Percentiles rank a stretch among this genome's conserved stretches.
phyloP scores from a whole-genome alignment of 2,113 vertebrate genomes.

The Cepphus grylle region DNA sequence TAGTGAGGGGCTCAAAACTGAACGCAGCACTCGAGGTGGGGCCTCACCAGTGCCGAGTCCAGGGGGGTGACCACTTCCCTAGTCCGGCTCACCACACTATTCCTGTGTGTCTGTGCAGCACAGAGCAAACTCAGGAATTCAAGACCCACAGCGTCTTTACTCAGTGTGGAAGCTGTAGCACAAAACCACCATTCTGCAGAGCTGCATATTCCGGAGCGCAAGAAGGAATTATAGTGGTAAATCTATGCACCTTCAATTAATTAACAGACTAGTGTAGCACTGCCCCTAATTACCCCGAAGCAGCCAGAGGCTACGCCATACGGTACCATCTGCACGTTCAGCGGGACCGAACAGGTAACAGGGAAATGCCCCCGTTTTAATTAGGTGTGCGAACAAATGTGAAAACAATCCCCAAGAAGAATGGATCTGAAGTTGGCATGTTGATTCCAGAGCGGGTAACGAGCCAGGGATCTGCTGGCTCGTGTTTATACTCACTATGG shows the following conservation, averaged over 20 bases:
- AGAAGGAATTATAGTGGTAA: neutral
- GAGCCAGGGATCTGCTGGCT: neutral
- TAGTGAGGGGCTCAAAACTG: too few relatives aligned
- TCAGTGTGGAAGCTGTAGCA: neutral
- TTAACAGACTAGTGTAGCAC: neutral
- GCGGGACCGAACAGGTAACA: neutral
- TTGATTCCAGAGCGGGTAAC: neutral
- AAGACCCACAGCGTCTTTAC: neutral
- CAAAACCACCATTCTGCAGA: neutral
- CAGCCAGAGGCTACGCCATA: neutral
- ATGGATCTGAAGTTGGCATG: neutral
- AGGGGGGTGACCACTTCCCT: too few relatives aligned
- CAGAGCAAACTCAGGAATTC: neutral
- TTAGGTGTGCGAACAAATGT: too few relatives aligned
- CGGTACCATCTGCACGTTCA: too few relatives aligned
- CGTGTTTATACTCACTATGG: constrained; percentile 86
- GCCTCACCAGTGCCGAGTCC: too few relatives aligned
- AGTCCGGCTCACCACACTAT: too few relatives aligned
- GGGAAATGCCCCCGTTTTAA: neutral
- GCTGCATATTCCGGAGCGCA: neutral
- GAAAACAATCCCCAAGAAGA: too few relatives aligned
- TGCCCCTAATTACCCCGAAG: neutral
- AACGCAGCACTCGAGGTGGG: too few relatives aligned
- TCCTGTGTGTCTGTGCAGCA: neutral
- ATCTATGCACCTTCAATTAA: neutral